Evolutionary conservation across 2,113 vertebrate species (phyloP), one percentile per base, ranked within the genome.

Genomic region (Hippolais icterina): DNA sequence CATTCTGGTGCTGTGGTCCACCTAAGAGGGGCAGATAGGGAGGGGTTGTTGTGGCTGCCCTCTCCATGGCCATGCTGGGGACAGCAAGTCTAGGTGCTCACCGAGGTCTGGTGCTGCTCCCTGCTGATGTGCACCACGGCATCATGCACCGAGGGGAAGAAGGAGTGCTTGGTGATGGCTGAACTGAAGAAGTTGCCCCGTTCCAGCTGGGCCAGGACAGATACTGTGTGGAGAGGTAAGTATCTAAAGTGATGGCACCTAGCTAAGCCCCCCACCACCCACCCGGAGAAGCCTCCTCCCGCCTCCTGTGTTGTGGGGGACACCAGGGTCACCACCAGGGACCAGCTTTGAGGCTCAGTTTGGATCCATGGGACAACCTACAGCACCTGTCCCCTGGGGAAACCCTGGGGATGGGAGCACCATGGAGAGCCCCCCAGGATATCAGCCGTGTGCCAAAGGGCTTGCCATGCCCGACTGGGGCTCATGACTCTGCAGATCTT

Each of bases 111-210:
- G 59, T 7, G 89, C 2, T 1, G 78, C 44, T 90, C 84, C 21
- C n/a, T 78, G 47, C 97, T 95, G 75, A 97, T 91, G 91, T 98
- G 96, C 65, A 96, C 90, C 76, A 99, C 98, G 0, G 99, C 99
- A 0, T 99, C 98, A 0, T 99, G 98, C 50, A 99, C 87, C 0
- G 98, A 98, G 71, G 98, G 97, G 86, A 99, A 99, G 83, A 99
- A 97, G 64, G 97, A 98, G 42, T 97, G 97, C 96, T 99, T 99
- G 53, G 98, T 99, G 95, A 99, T 97, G 57, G 97, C 95, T 2
- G 98, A 96, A 14, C 97, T 98, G 74, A 99, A 99, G 97, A 99
- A 99, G 52, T 98, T 97, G 52, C 98, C 98, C 2, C 81, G 93
- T 87, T 99, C 98, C 50, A 99, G 96, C 97, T 98, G 98, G 39